phyloP scores from a whole-genome alignment of 2,888 invertebrate genomes.

The Zhuqinia jingwanae region DNA sequence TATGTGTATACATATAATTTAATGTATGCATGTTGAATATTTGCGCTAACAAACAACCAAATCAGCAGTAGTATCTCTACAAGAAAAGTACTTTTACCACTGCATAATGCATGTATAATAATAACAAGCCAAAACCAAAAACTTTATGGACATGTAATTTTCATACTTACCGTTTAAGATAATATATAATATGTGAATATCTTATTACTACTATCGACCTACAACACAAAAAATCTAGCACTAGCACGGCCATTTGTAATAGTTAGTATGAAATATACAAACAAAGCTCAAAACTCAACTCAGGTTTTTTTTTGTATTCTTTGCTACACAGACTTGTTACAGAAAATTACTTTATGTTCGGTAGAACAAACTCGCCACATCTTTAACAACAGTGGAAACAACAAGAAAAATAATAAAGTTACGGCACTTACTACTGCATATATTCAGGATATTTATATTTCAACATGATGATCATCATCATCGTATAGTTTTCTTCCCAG shows the following conservation, averaged over 20 bases:
- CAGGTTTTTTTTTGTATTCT: neutral
- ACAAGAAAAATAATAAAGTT: constrained; percentile 59
- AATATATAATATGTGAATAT: constrained; percentile 34
- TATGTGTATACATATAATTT: neutral
- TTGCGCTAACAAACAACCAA: neutral
- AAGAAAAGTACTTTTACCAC: neutral
- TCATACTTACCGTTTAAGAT: constrained; percentile 36
- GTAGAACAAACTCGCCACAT: constrained; percentile 50
- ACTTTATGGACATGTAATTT: constrained; percentile 55
- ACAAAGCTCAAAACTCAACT: no score
- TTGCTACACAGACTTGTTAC: constrained; percentile 24
- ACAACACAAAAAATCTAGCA: neutral
- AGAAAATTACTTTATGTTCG: constrained; percentile 64
- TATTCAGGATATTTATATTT: constrained; percentile 65
- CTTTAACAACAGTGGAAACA: constrained; percentile 12
- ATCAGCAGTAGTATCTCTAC: neutral
- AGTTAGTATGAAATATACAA: neutral
- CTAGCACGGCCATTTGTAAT: neutral
- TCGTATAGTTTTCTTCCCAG: constrained; percentile 24
- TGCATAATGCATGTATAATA: constrained; percentile 64
- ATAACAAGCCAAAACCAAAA: constrained; percentile 49
- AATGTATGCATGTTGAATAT: neutral
- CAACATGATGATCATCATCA: constrained; percentile 22
- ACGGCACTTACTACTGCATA: constrained; percentile 49
- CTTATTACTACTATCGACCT: neutral